phyloP scores from a whole-genome alignment of 2,113 vertebrate genomes.

The Tonatia bakeri region DNA sequence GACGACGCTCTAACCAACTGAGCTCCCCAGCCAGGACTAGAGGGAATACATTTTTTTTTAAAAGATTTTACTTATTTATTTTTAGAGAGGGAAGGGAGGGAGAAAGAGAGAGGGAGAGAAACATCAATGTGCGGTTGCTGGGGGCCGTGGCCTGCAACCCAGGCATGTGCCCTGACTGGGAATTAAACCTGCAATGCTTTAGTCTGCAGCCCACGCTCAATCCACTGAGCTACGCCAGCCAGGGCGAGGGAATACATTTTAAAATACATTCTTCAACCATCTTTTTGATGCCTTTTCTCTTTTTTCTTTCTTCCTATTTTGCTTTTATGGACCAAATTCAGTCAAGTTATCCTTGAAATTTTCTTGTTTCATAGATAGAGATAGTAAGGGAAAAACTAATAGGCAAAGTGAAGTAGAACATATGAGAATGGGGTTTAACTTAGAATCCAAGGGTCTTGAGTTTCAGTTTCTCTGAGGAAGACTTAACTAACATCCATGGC shows the following conservation, averaged over 20 bases:
- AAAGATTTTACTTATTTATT: too few relatives aligned
- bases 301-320: constrained; percentile 31
- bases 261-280: constrained; percentile 8
- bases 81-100: too few relatives aligned
- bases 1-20: not conserved
- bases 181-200: too few relatives aligned
- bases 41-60: too few relatives aligned
- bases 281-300: constrained; percentile 3
- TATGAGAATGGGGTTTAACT: not conserved
- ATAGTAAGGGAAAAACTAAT: constrained; percentile 4
- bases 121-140: too few relatives aligned
- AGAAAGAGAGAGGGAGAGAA: too few relatives aligned
- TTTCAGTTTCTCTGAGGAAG: not conserved
- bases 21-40: not conserved
- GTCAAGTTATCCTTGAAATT: not conserved
- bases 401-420: not conserved
- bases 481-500: not conserved
- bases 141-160: too few relatives aligned
- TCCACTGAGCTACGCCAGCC: not conserved
- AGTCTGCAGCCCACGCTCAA: too few relatives aligned
- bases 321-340: not conserved
- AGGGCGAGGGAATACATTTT: not conserved
- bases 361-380: constrained; percentile 20
- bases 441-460: not conserved
- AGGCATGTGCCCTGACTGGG: too few relatives aligned